These are phyloP conservation scores for Esox masquinongy DNA, from an alignment of 2,797 vertebrate genomes.

Conservation along the genomic window DNA sequence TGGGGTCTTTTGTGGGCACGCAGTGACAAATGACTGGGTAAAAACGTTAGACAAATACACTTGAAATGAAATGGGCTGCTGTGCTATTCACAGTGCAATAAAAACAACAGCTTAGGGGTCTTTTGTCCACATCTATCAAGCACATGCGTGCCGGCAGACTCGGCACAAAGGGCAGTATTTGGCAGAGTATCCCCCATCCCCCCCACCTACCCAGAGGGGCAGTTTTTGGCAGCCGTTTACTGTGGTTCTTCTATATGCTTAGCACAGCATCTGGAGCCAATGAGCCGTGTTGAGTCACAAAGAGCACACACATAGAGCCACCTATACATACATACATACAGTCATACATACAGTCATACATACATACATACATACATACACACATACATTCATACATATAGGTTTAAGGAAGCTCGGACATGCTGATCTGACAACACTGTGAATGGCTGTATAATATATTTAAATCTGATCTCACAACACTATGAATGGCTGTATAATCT, in stretches of 20 bases:
- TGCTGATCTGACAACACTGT: too few species aligned
- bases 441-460: background rate
- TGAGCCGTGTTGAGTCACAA: conserved; percentile 64
- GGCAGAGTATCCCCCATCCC: conserved; percentile 48
- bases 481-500: background rate
- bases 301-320: conserved; percentile 44
- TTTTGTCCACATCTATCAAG: conserved; percentile 62
- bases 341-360: too few species aligned
- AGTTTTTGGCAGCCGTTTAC: conserved; percentile 63
- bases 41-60: conserved; percentile 45
- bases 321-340: conserved; percentile 12
- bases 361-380: too few species aligned
- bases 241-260: conserved; percentile 65
- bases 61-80: conserved; percentile 60
- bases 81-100: conserved; percentile 60
- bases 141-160: conserved; percentile 55
- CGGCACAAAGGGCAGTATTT: conserved; percentile 62
- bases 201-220: conserved; percentile 44
- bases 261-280: conserved; percentile 76
- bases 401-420: background rate
- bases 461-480: background rate
- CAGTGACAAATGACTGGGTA: conserved; percentile 31
- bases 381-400: too few species aligned
- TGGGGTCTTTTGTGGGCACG: conserved; percentile 42
- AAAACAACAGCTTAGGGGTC: conserved; percentile 66